A percentile compares a stretch with the other conserved stretches of the same genome.
Evolutionary conservation across 2,797 vertebrate genomes (phyloP).

Genomic region (Nasua narica): DNA sequence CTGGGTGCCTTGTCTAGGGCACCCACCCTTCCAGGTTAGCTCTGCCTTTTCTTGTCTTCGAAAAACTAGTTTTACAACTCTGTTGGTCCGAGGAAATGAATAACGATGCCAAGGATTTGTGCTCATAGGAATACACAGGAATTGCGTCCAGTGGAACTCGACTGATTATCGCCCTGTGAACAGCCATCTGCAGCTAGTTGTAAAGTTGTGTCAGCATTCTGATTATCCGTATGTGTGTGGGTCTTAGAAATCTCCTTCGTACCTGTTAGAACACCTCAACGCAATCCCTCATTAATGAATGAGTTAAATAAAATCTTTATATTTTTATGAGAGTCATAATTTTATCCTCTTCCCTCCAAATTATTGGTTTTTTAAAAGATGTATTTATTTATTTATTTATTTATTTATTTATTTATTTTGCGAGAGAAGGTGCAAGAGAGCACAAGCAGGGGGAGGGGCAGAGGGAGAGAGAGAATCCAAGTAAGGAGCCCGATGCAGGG

Average conservation of each 20-base stretch:
- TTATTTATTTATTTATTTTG: no score
- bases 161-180: neutral
- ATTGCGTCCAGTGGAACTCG: neutral
- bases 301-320: constrained; percentile 7
- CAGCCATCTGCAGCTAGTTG: neutral
- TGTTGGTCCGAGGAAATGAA: neutral
- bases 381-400: neutral
- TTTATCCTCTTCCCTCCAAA: neutral
- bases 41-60: neutral
- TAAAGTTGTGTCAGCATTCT: neutral
- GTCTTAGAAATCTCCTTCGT: constrained; percentile 31
- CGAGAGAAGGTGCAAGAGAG: neutral
- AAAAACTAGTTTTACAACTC: neutral
- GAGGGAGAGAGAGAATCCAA: neutral
- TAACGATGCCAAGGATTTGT: neutral
- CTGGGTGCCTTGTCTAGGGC: neutral
- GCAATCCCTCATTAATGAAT: neutral
- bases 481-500: no score
- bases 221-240: neutral
- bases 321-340: neutral
- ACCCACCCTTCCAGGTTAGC: neutral
- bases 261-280: neutral
- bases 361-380: neutral
- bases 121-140: neutral
- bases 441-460: neutral